Evolutionary conservation across 1,140 invertebrate genomes (phyloP).

Genomic region (Drosophila lowei): DNA sequence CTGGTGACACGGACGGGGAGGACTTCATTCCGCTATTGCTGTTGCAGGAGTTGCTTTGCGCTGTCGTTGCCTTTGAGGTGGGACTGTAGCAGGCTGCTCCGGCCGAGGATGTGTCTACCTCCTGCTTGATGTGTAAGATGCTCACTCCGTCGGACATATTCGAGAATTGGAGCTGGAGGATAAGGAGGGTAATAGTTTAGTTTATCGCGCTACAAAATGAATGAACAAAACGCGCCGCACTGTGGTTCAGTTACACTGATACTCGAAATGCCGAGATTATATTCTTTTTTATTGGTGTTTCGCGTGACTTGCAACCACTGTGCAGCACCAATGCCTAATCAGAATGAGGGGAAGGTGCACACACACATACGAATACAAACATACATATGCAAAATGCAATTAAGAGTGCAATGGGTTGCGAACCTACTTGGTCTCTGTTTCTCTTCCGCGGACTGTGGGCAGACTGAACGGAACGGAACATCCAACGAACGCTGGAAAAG

Average conservation of each 20-base stretch:
- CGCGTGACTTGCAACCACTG: slow-evolving; percentile 1
- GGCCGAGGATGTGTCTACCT: slow-evolving; percentile 71
- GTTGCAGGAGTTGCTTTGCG: slow-evolving; percentile 56
- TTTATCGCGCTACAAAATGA: no score
- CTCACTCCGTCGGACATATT: slow-evolving; percentile 79
- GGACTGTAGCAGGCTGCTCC: slow-evolving; percentile 73
- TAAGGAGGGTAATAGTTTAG: neutral
- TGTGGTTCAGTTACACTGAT: no score
- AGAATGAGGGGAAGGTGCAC: slow-evolving; percentile 1
- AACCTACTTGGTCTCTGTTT: slow-evolving; percentile 5
- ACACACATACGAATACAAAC: no score
- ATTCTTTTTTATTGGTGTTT: no score
- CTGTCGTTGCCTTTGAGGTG: slow-evolving; percentile 53
- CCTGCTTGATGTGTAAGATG: slow-evolving; percentile 79
- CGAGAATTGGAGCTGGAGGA: slow-evolving; percentile 25
- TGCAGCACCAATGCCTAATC: slow-evolving; percentile 34
- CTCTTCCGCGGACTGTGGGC: neutral
- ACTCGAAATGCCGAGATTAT: no score
- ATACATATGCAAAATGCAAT: slow-evolving; percentile 29
- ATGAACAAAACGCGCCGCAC: no score
- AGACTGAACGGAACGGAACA: neutral
- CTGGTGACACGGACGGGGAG: slow-evolving; percentile 87
- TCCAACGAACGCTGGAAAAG: slow-evolving; percentile 52
- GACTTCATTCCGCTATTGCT: slow-evolving; percentile 72
- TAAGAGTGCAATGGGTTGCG: slow-evolving; percentile 26